Percentiles rank a stretch among this genome's conserved stretches.
phyloP scores from a whole-genome alignment of 2,888 invertebrate genomes.

The Hypolimnas misippus region DNA sequence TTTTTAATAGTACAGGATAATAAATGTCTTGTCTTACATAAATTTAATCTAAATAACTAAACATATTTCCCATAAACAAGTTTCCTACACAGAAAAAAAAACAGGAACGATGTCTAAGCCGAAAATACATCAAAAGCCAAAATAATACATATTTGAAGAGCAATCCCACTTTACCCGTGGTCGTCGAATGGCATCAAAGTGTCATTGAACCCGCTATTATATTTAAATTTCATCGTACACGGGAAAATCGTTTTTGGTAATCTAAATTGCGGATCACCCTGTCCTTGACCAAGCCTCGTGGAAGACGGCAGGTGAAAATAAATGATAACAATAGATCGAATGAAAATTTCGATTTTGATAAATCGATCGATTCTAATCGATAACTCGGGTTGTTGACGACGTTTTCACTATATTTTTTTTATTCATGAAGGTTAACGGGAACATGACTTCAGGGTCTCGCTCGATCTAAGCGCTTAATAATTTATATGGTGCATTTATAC shows the following conservation, averaged over 20 bases:
- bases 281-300: slow-evolving; percentile 58
- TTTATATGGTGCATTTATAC: slow-evolving; percentile 11
- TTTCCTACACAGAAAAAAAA: not conserved
- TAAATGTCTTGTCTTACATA: too few relatives aligned
- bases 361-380: not conserved
- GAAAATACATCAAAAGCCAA: not conserved
- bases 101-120: not conserved
- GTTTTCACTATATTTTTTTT: slow-evolving; percentile 16
- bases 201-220: slow-evolving; percentile 52
- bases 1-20: too few relatives aligned
- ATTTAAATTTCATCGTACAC: slow-evolving; percentile 30
- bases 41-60: not conserved
- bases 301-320: slow-evolving; percentile 43
- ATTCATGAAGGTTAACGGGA: slow-evolving; percentile 37
- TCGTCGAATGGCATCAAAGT: slow-evolving; percentile 44
- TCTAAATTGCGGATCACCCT: slow-evolving; percentile 58
- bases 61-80: not conserved
- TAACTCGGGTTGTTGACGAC: slow-evolving; percentile 15
- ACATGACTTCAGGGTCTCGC: slow-evolving; percentile 29
- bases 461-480: slow-evolving; percentile 20
- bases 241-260: slow-evolving; percentile 53
- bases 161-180: slow-evolving; percentile 35
- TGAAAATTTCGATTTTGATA: not conserved
- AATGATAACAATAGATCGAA: slow-evolving; percentile 10
- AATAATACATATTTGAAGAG: slow-evolving; percentile 9